Percentiles rank a stretch among this genome's conserved stretches.
Evolutionary conservation across 1,140 invertebrate genomes (phyloP).

Genomic region (Drosophila lacteicornis): DNA sequence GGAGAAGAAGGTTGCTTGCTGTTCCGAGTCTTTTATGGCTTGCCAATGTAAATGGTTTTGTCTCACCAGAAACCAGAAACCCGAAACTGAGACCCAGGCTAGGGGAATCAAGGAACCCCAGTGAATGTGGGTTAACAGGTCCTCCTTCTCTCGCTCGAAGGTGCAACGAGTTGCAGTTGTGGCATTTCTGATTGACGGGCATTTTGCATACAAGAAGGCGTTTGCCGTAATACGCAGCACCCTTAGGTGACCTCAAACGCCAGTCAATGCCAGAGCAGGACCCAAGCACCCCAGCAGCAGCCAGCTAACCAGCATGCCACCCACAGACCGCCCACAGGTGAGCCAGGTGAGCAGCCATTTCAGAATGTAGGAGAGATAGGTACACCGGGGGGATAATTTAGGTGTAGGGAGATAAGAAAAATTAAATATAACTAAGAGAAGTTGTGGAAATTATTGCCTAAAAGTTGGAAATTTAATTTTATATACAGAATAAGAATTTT

Average conservation of each 20-base stretch:
- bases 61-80: conserved; percentile 12
- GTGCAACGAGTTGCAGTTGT: conserved; percentile 41
- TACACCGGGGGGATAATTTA: not conserved
- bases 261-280: conserved; percentile 36
- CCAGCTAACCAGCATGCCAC: conserved; percentile 1
- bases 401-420: not conserved
- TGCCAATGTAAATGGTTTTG: conserved; percentile 39
- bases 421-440: not conserved
- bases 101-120: not conserved
- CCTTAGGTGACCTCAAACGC: conserved; percentile 41
- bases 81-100: not conserved
- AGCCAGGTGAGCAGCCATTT: conserved; percentile 12
- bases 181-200: conserved; percentile 48
- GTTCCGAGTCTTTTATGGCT: conserved; percentile 37
- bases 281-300: not conserved
- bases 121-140: conserved; percentile 43
- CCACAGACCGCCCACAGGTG: not conserved
- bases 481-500: not conserved
- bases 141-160: not conserved
- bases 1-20: conserved; percentile 17
- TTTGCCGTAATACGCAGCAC: conserved; percentile 17
- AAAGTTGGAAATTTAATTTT: not conserved
- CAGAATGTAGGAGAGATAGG: not conserved
- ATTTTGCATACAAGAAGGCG: conserved; percentile 30
- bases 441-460: not conserved